These are phyloP conservation scores for Ephialtes manifestator DNA, from an alignment of 2,888 invertebrate genomes.

Conservation along the genomic window DNA sequence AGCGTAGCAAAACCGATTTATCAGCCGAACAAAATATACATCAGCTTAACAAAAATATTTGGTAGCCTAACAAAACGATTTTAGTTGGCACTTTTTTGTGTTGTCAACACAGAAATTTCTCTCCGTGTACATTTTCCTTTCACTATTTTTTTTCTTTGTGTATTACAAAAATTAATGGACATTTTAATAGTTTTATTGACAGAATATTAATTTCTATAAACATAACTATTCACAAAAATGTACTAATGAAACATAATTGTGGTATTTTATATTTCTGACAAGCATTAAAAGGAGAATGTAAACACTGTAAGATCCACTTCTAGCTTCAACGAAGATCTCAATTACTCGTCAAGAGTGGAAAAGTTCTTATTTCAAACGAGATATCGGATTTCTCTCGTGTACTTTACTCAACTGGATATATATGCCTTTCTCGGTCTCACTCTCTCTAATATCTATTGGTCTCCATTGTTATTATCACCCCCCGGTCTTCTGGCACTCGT, in stretches of 20 bases:
- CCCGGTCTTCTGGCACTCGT: constrained; percentile 42
- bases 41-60: too few species aligned
- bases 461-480: constrained; percentile 54
- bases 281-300: not conserved
- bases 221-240: not conserved
- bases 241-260: not conserved
- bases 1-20: too few species aligned
- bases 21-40: too few species aligned
- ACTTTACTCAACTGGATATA: constrained; percentile 32
- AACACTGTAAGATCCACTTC: not conserved
- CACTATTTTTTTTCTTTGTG: too few species aligned
- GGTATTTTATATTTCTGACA: not conserved
- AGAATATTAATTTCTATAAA: not conserved
- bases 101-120: too few species aligned
- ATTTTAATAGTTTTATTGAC: too few species aligned
- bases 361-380: constrained; percentile 77
- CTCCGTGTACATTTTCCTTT: too few species aligned
- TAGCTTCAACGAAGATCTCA: not conserved
- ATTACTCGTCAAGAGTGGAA: constrained; percentile 57
- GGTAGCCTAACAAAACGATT: too few species aligned
- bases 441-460: constrained; percentile 47
- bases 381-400: constrained; percentile 77
- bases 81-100: too few species aligned
- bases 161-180: too few species aligned
- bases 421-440: constrained; percentile 22